These are phyloP conservation scores for Temnopleurus reevesii DNA, from an alignment of 53 echinoderm and acorn worm species.

Conservation along the genomic window DNA sequence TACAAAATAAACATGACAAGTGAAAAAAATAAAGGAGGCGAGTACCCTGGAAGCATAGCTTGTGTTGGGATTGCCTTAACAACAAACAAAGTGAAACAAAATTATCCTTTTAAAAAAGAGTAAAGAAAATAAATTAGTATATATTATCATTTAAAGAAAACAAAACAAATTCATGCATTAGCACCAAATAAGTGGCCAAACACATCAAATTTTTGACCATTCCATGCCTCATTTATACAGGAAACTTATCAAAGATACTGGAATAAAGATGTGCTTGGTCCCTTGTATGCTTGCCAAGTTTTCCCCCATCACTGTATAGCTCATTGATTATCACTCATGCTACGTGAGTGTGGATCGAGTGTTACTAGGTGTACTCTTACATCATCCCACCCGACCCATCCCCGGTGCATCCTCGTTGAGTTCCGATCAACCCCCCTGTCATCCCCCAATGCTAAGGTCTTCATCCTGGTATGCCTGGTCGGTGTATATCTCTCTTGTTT, in stretches of 20 bases:
- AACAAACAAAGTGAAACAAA: too few relatives aligned
- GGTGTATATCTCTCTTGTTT: constrained; percentile 5
- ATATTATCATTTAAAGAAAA: too few relatives aligned
- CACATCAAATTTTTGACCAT: too few relatives aligned
- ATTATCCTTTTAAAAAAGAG: too few relatives aligned
- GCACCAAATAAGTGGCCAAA: constrained; percentile 14
- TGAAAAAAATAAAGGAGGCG: too few relatives aligned
- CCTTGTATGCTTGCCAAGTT: constrained; percentile 4
- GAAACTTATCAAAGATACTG: too few relatives aligned
- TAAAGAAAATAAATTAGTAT: too few relatives aligned
- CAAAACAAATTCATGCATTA: constrained; percentile 6
- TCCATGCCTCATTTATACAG: too few relatives aligned
- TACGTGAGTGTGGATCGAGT: constrained; percentile 25
- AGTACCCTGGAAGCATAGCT: too few relatives aligned
- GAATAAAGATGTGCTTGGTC: constrained; percentile 13
- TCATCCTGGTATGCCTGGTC: too few relatives aligned
- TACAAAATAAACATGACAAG: too few relatives aligned
- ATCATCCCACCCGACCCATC: not conserved
- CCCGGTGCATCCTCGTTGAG: not conserved
- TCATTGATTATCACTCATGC: constrained; percentile 53
- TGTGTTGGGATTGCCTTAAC: too few relatives aligned
- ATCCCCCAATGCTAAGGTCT: not conserved
- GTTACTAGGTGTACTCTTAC: constrained; percentile 15
- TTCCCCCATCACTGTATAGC: not conserved
- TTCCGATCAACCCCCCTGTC: not conserved